Conservation (phyloP, 2,113 vertebrate species). For the Numenius arquata region DNA sequence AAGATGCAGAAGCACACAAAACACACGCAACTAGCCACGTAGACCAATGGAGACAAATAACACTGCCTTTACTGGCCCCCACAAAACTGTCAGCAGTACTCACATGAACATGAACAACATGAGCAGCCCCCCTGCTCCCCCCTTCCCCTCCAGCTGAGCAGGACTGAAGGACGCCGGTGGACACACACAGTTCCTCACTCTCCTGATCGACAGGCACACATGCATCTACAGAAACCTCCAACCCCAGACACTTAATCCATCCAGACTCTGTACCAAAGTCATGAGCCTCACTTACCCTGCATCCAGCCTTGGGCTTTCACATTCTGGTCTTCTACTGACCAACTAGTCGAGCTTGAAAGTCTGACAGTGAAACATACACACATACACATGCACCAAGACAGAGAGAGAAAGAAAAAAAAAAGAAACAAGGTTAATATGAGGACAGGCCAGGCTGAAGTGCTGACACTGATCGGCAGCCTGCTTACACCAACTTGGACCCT, state of each 20-base stretch:
- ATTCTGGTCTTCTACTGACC: not conserved
- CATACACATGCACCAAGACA: not conserved
- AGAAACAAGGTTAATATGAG: not conserved
- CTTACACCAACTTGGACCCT: not conserved
- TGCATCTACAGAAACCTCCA: not conserved
- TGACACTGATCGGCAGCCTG: not conserved
- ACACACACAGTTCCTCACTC: not conserved
- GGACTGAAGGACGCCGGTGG: not conserved
- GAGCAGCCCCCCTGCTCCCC: not conserved
- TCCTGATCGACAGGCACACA: not conserved
- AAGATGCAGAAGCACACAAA: not conserved
- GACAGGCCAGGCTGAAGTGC: not conserved
- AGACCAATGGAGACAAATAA: accelerated
- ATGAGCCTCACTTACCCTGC: not conserved
- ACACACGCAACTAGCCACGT: not conserved
- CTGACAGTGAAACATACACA: not conserved
- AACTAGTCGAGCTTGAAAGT: not conserved
- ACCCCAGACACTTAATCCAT: not conserved
- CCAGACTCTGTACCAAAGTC: not conserved
- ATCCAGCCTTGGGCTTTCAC: not conserved
- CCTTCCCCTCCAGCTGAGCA: not conserved
- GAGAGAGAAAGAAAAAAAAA: not conserved
- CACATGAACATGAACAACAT: not conserved
- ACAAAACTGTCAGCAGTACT: not conserved
- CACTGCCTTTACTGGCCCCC: not conserved